These are phyloP conservation scores for Hedya salicella DNA, from an alignment of 2,888 invertebrate genomes.

Conservation along the genomic window DNA sequence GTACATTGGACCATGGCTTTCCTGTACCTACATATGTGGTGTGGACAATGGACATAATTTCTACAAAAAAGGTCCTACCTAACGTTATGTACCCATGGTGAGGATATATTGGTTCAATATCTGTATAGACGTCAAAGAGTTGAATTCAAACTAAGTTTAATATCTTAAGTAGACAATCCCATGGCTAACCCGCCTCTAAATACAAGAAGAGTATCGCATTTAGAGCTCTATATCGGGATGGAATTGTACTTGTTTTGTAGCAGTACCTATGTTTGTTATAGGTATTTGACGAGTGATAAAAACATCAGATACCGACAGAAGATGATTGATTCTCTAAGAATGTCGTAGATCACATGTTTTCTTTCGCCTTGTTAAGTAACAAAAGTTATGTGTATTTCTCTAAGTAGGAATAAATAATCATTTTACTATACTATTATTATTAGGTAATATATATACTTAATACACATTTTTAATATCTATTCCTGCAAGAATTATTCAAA, in stretches of 20 bases:
- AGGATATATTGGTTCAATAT: no score
- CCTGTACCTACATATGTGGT: no score
- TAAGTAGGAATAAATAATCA: not conserved
- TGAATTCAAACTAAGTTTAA: not conserved
- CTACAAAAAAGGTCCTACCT: no score
- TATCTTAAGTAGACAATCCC: not conserved
- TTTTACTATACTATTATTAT: no score
- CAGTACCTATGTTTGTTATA: not conserved
- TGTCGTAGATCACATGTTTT: constrained; percentile 54
- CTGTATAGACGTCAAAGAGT: not conserved
- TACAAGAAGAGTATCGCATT: not conserved
- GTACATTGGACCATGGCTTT: no score
- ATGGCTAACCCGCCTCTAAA: not conserved
- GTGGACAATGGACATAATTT: no score
- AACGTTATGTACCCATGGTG: no score
- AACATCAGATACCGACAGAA: constrained; percentile 58
- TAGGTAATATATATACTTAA: no score
- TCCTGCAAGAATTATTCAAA: not conserved
- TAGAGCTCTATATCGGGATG: constrained; percentile 4
- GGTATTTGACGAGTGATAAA: constrained; percentile 22
- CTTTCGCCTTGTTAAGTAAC: constrained; percentile 10
- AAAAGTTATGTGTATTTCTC: not conserved
- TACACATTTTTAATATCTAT: no score
- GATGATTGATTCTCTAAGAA: constrained; percentile 58
- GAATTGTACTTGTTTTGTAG: not conserved